Base-by-base conservation (phyloP, 2,888 invertebrate species). In the Bembecia ichneumoniformis region DNA sequence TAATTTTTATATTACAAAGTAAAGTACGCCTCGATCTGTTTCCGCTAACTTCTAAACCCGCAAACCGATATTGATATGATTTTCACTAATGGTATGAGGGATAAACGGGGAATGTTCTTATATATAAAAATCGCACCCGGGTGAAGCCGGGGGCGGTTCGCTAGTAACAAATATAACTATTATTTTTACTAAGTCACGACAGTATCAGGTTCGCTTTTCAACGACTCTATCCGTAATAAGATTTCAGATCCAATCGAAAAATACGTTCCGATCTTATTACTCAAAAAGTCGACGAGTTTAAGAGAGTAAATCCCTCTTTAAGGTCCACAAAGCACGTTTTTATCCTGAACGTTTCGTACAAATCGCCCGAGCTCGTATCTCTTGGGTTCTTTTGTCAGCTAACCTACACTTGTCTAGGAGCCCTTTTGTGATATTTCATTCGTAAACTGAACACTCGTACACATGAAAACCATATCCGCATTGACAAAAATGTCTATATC, bases 321-420 rank as follows among this genome's bases (percentile, higher is more conserved):
- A 63, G 64, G 62, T 64, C 62, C 63, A 66, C 65, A 71, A 72
- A 74, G 74, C 62, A 69, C 65, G 63, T 67, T 64, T 68, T 69
- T 69, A 71, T 73, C 71, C 66, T 64, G 64, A 64, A 68, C 70
- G 74, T 74, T 65, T 71, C 62, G 64, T 63, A 71, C 68, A 72
- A 77, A 74, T 77, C 67, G 68, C 55, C 62, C 59, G 60, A 65
- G 64, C 65, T 68, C 66, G 44, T 64, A 64, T 71, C 59, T 64
- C 60, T 64, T 60, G 56, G 58, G 55, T 61, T 68, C 75, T 70
- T 77, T 77, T 79, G 77, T 79, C 73, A 77, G 74, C 72, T 70
- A 58, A 62, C 59, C 65, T 58, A 53, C 58, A 63, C 65, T 74
- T 63, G 64, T 68, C 61, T 68, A 61, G 55, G 52, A 57, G 52